These are phyloP conservation scores for Capitella teleta DNA, from an alignment of 1,140 invertebrate genomes.

Conservation along the genomic window DNA sequence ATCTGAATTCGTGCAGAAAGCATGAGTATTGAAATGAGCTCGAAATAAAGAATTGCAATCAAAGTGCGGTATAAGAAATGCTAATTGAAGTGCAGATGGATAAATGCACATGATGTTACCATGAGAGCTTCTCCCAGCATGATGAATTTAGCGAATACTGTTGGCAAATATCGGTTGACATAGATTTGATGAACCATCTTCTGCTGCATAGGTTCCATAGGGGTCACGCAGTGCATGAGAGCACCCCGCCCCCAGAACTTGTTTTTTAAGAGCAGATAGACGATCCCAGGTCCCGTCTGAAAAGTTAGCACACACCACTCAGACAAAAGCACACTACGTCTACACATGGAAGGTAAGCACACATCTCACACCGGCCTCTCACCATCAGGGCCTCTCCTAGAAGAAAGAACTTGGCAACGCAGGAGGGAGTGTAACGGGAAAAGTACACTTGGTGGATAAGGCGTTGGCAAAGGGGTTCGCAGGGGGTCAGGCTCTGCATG, in stretches of 20 bases:
- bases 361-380: constrained; percentile 18
- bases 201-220: constrained; percentile 65
- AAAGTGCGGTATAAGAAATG: no score
- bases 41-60: no score
- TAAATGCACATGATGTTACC: no score
- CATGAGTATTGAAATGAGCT: no score
- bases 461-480: constrained; percentile 64
- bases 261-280: constrained; percentile 55
- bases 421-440: constrained; percentile 40
- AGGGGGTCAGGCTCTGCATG: constrained; percentile 66
- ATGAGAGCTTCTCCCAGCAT: constrained; percentile 62
- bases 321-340: no score
- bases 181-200: constrained; percentile 62
- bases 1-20: no score
- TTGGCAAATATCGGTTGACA: constrained; percentile 36
- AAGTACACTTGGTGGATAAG: constrained; percentile 59
- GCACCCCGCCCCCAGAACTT: constrained; percentile 54
- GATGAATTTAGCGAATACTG: constrained; percentile 52
- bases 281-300: constrained; percentile 71
- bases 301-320: no score
- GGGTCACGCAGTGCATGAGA: constrained; percentile 67
- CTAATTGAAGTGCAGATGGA: no score
- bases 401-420: constrained; percentile 55
- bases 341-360: neutral
- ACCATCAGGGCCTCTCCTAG: constrained; percentile 65